Evolutionary conservation across 2,888 invertebrate genomes (phyloP), one percentile per base, ranked within the genome.

Genomic region (Pristionchus entomophagus): DNA sequence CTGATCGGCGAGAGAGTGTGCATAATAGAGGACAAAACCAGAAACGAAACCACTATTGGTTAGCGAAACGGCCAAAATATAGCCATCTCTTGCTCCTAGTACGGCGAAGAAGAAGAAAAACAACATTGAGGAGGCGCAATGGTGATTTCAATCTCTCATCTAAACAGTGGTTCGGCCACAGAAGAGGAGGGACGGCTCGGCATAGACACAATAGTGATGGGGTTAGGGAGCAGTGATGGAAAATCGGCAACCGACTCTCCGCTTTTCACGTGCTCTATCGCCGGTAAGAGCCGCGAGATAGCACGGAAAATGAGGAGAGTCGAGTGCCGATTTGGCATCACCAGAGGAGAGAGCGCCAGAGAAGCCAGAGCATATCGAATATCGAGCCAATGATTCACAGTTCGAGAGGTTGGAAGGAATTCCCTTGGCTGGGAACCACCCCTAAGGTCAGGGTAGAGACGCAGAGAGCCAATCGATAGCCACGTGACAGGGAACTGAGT

Each of bases 391-490:
- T 62, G 62, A 62, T 62, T 62, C 62, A 62, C 29, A 62, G 62
- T 62, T 62, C 62, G 62, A 29, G 62, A 32, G 32, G 32, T 32
- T 32, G 69, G 32, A 22, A 56, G 38, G 69, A 29, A 38, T 69
- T 69, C 35, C 56, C 56, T 56, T 56, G 56, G n/a, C n/a, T 8
- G 14, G n/a, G n/a, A 22, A 5, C 56, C n/a, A 56, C 56, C 56
- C 5, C n/a, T n/a, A n/a, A 22, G n/a, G 56, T 45, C 45, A 45
- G 62, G 6, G 56, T 26, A 62, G 62, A 32, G 29, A 32, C 62
- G 62, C 62, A 62, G 14, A 32, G 29, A n/a, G 10, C 12, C 49
- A 51, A 78, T 78, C 78, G 49, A 78, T 84, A 87, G 88, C 26
- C 5, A 32, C 77, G 65, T 65, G 22, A 5, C 22, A 35, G n/a